Conservation (phyloP, 2,113 vertebrate species). For the Spheniscus mendiculus region DNA sequence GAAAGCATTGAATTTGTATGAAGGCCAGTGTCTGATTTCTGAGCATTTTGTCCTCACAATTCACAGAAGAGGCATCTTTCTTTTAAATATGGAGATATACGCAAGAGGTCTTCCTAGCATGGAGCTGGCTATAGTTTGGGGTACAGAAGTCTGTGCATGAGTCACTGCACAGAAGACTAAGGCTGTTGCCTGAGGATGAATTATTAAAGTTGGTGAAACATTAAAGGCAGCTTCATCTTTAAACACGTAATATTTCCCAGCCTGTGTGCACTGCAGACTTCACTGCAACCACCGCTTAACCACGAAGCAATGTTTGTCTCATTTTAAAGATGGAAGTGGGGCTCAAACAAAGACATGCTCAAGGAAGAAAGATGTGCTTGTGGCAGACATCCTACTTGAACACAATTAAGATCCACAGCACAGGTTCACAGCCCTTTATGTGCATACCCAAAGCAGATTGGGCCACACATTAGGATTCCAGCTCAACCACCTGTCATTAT, state of each 20-base stretch:
- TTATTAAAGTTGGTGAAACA: conserved; percentile 51
- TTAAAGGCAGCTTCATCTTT: conserved; percentile 31
- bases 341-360: neutral
- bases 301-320: neutral
- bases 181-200: neutral
- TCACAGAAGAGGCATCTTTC: neutral
- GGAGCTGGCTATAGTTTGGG: neutral
- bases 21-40: neutral
- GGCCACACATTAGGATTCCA: neutral
- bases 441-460: neutral
- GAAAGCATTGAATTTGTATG: neutral
- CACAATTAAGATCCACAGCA: neutral
- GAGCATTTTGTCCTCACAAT: neutral
- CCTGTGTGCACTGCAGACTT: neutral
- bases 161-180: neutral
- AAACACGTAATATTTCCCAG: neutral
- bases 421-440: neutral
- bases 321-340: neutral
- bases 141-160: neutral
- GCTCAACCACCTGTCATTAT: fast-evolving
- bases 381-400: neutral
- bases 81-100: neutral
- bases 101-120: neutral
- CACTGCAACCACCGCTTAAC: neutral
- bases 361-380: neutral